Conservation (phyloP, 2,797 vertebrate genomes). For the Melanotaenia nigrans region DNA sequence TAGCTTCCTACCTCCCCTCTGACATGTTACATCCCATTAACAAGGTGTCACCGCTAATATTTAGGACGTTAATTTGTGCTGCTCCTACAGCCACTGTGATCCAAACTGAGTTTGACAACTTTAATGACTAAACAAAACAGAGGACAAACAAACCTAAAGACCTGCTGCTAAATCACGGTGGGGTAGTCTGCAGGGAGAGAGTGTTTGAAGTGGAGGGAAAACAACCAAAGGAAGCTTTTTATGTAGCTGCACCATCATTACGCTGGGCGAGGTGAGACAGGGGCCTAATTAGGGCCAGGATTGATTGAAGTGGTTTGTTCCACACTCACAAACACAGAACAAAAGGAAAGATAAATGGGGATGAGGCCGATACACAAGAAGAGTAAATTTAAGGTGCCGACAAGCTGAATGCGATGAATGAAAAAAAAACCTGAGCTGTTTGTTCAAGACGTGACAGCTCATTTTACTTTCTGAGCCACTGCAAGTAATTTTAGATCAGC, state of each 20-base stretch:
- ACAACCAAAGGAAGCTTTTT: constrained; percentile 61
- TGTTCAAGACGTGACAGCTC: not conserved
- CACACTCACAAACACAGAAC: constrained; percentile 13
- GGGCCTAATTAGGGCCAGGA: constrained; percentile 59
- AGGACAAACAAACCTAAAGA: constrained; percentile 75
- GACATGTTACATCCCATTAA: constrained; percentile 67
- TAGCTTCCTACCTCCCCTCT: constrained; percentile 24
- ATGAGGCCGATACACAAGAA: not conserved
- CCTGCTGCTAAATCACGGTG: constrained; percentile 44
- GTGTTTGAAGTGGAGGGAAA: constrained; percentile 62
- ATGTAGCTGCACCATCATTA: constrained; percentile 60
- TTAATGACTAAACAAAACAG: constrained; percentile 78
- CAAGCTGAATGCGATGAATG: too few relatives aligned
- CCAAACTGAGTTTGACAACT: constrained; percentile 75
- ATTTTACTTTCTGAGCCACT: not conserved
- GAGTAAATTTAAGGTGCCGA: not conserved
- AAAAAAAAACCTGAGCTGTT: not conserved
- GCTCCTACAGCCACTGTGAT: constrained; percentile 71
- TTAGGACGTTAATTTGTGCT: constrained; percentile 61
- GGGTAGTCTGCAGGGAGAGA: constrained; percentile 47
- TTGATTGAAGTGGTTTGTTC: constrained; percentile 59
- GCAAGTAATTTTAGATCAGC: not conserved
- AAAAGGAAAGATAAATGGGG: constrained; percentile 22
- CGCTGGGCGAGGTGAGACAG: constrained; percentile 48
- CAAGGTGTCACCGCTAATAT: constrained; percentile 68